Evolutionary conservation across 2,113 vertebrate genomes (phyloP), one percentile per base, ranked within the genome.

Genomic region (Grus americana): DNA sequence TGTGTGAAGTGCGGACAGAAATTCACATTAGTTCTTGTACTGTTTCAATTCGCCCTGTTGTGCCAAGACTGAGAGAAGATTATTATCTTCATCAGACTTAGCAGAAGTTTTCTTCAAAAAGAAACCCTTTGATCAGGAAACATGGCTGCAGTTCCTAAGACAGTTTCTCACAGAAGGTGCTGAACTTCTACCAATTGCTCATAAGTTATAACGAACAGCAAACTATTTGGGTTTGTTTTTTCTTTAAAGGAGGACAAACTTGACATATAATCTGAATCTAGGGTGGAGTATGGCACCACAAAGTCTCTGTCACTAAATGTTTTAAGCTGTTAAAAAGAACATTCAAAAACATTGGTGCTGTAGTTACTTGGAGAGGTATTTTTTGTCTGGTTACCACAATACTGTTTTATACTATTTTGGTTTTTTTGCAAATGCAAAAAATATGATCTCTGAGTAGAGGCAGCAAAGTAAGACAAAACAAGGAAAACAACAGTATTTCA

Each of bases 241-340:
- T 34, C 27, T 85, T 74, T 81, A 44, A 72, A 79, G 40, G 44
- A 75, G 46, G 44, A 75, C 52, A 95, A 94, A 79, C 15, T 21
- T 17, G 88, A 76, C 79, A 94, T 76, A 79, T 91, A 81, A 94
- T 89, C 79, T 72, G 78, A 87, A 75, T 72, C 61, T 79, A 71
- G 63, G 55, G 79, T 78, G 54, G 52, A 76, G 23, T 82, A 63
- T 5, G 88, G 88, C 90, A 92, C 92, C 92, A 79, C 34, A 32
- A 81, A 87, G 90, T 94, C 86, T 97, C 83, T 87, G 80, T 97
- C 66, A 40, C 44, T 88, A 92, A 95, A 81, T 94, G 74, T 92
- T 94, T 95, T 94, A 92, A 86, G 63, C 81, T 90, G 52, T 84
- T 96, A 83, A 68, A 70, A 94, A 62, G n/a, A 87, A 36, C 21